Percentiles rank a stretch among this genome's conserved stretches.
Conservation (phyloP, 2,113 vertebrate genomes). For the Oreochromis aureus region DNA sequence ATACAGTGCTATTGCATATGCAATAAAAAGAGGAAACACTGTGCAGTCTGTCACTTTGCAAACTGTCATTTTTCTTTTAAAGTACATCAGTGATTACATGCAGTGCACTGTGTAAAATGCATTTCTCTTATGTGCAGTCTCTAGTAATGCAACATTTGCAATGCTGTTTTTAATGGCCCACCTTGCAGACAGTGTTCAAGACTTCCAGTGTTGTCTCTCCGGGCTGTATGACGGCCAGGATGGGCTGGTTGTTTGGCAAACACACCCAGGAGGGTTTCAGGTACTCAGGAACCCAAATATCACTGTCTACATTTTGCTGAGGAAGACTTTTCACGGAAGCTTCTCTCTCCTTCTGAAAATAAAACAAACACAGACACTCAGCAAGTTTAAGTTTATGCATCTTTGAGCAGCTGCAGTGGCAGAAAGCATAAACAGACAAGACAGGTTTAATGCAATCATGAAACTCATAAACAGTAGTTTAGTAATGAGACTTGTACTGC, state of each 20-base stretch:
- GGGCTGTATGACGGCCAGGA: constrained; percentile 82
- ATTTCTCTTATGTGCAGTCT: background rate
- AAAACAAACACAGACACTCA: background rate
- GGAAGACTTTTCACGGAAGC: constrained; percentile 78
- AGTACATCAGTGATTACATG: background rate
- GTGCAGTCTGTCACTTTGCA: background rate
- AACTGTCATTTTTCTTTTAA: background rate
- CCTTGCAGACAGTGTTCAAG: constrained; percentile 88
- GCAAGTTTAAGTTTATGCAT: background rate
- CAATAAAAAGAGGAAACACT: background rate
- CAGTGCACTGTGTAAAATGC: background rate
- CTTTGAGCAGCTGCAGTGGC: background rate
- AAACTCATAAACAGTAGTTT: background rate
- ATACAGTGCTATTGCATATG: background rate
- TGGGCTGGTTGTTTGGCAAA: constrained; percentile 86
- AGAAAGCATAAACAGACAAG: background rate
- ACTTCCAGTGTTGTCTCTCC: constrained; percentile 84
- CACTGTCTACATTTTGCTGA: constrained; percentile 82
- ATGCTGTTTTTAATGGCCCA: constrained; percentile 42
- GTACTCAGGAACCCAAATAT: constrained; percentile 91
- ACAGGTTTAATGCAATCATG: background rate
- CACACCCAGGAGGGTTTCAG: constrained; percentile 93
- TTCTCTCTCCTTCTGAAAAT: constrained; percentile 81
- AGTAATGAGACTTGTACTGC: background rate
- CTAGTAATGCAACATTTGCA: background rate